These are phyloP conservation scores for Phyllostomus hastatus DNA, from an alignment of 2,113 vertebrate genomes.

Conservation along the genomic window DNA sequence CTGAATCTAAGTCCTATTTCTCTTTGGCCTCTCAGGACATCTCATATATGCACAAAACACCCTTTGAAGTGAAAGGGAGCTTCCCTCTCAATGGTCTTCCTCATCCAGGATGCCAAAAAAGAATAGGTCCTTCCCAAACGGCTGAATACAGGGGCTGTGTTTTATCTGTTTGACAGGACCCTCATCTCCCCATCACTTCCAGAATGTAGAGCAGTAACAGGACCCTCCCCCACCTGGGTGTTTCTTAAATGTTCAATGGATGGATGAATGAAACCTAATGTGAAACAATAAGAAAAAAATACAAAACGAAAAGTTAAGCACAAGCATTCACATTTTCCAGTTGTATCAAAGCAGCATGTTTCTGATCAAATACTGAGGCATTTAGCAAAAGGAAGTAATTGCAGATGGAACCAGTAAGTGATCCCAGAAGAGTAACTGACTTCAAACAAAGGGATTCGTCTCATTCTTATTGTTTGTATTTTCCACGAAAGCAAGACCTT, in stretches of 20 bases:
- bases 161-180: not conserved
- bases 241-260: constrained; percentile 32
- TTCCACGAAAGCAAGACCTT: not conserved
- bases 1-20: constrained; percentile 8
- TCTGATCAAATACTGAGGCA: constrained; percentile 25
- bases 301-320: constrained; percentile 36
- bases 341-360: constrained; percentile 29
- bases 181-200: not conserved
- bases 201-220: not conserved
- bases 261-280: constrained; percentile 50
- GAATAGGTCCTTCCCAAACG: not conserved
- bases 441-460: not conserved
- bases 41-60: not conserved
- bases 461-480: not conserved
- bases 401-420: constrained; percentile 44
- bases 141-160: not conserved
- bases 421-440: constrained; percentile 35
- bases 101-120: constrained; percentile 14
- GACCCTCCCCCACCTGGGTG: not conserved
- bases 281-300: not conserved
- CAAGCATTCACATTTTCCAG: constrained; percentile 52
- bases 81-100: constrained; percentile 22
- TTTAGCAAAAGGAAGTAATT: constrained; percentile 48
- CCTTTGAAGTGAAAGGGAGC: constrained; percentile 52
- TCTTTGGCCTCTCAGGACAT: not conserved